Base-by-base conservation (phyloP, 2,797 vertebrate species). In the Epinephelus coioides region DNA sequence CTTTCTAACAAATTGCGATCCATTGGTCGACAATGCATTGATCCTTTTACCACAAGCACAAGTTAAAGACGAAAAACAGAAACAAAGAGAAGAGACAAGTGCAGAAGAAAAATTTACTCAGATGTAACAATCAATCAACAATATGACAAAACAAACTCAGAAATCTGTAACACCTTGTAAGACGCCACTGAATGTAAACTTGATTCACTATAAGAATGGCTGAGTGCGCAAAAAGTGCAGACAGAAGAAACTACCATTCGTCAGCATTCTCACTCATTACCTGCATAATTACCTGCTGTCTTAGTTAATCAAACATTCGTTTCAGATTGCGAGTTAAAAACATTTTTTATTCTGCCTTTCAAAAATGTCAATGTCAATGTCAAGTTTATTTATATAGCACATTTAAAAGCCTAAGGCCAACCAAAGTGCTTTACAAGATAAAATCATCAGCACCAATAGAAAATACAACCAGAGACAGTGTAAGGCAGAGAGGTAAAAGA, bases 241-340 rank as follows among this genome's bases (percentile, higher is more conserved):
- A 3, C 46, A 69, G 30, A 47, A 19, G 21, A 63, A 13, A 71
- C 19, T n/a, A 65, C 64, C 5, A 23, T 56, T 21, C 46, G 5
- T 60, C 49, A 61, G 34, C 14, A 60, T 2, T 61, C 27, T 75
- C 47, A 68, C 40, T 47, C n/a, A 34, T 57, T 55, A 60, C 34
- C 17, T 66, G n/a, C 15, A 2, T 30, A 53, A 67, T 75, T 21
- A 73, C 49, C 63, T 27, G 19, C 27, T 23, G 5, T 73, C 8
- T 73, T 44, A 21, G 5, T 56, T 47, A 71, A 64, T 80, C 11
- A 53, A n/a, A 55, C 14, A 34, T 34, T 62, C 0, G 17, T 57
- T 51, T 81, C 43, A 61, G 10, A 66, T 13, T 60, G 11, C 25
- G 30, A 51, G 30, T 25, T 62, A 4, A 18, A 43, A 64, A 3